A percentile compares a stretch with the other conserved stretches of the same genome.
Evolutionary conservation across 2,797 vertebrate species (phyloP).

Genomic region (Sebastes minor): DNA sequence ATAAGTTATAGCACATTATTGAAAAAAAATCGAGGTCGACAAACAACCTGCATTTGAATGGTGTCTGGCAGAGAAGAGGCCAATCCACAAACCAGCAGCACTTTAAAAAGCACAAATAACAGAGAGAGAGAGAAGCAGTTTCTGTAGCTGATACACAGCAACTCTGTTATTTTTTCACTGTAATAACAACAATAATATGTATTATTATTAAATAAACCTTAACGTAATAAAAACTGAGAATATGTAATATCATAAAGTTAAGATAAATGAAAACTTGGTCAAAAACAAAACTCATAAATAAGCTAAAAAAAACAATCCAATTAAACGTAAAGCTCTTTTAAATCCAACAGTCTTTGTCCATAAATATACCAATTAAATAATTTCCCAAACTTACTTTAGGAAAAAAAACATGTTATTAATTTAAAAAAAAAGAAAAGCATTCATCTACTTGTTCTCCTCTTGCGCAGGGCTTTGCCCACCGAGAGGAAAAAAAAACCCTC

Average conservation of each 20-base stretch:
- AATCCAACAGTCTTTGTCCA: not conserved
- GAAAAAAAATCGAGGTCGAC: slow-evolving; percentile 64
- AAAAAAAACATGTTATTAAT: not conserved
- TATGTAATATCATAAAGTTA: not conserved
- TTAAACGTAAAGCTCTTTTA: not conserved
- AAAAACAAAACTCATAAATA: not conserved
- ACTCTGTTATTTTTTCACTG: not conserved
- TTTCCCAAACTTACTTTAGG: not conserved
- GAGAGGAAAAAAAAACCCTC: slow-evolving; percentile 48
- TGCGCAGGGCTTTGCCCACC: slow-evolving; percentile 56
- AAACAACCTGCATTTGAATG: slow-evolving; percentile 82
- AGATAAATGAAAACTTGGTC: not conserved
- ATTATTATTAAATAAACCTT: not conserved
- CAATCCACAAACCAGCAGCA: slow-evolving; percentile 81
- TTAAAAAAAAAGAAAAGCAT: no score
- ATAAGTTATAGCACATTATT: slow-evolving; percentile 83
- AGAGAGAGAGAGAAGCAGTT: slow-evolving; percentile 6
- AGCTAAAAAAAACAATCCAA: not conserved
- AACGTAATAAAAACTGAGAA: not conserved
- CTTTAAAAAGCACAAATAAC: slow-evolving; percentile 40
- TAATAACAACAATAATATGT: not conserved
- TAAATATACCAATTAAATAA: not conserved
- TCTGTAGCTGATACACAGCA: slow-evolving; percentile 11
- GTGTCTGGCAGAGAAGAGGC: slow-evolving; percentile 75
- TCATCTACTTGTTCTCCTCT: slow-evolving; percentile 13